Base-by-base conservation (phyloP, 2,888 invertebrate genomes). In the Gari tellinella region DNA sequence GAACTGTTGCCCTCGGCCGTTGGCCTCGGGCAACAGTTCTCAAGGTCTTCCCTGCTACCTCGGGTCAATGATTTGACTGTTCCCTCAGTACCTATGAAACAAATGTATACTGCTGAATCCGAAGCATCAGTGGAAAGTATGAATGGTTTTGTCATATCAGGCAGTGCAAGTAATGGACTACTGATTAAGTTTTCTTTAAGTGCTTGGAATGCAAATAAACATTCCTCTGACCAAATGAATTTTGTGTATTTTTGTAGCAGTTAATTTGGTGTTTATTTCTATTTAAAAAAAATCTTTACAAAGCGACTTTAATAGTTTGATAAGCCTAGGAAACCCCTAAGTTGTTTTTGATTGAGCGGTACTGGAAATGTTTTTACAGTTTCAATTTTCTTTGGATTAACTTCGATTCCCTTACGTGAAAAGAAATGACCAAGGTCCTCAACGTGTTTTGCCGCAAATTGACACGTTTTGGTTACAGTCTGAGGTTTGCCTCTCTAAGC, bases 131-230 rank as follows among this genome's bases (percentile, higher is more conserved):
- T 79, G 2, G 76, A 70, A 2, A 84, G 17, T 14, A 61, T 70
- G 41, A 83, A 82, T 0, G 53, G 61, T 45, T 76, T 68, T 8
- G 66, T 51, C 21, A 77, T 61, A 57, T 85, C 76, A 19, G 82
- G 80, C 10, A 64, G 78, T 48, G 12, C 72, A 60, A 3, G 48
- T 5, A 17, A 5, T 8, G 43, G n/a, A 19, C 19, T 1, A 17
- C 26, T n/a, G 2, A 2, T 76, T 17, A 84, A 40, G 4, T 51
- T 52, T 14, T 57, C 49, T 61, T 90, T 91, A 31, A 90, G 80
- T 2, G 45, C 37, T 0, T 67, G 49, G 61, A 83, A 80, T 0
- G 80, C 55, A 10, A 37, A 25, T 17, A 74, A 48, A 60, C 72
- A 67, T 15, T 63, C 14, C 7, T 56, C 61, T 14, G 61, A 60